Evolutionary conservation across 2,888 invertebrate species (phyloP).

Genomic region (Eupithecia subumbrata): DNA sequence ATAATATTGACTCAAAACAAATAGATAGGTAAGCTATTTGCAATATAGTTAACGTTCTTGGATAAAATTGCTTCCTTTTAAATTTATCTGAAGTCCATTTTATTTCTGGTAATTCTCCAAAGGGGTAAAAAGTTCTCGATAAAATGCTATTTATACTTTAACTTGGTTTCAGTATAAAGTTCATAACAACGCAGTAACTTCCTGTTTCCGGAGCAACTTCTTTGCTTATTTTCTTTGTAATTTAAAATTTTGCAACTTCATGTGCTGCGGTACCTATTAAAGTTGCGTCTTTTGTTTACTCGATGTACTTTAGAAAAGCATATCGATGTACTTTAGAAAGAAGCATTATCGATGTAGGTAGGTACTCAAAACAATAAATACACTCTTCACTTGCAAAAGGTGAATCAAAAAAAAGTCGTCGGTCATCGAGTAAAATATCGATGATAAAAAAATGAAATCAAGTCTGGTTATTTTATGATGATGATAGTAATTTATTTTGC

Average conservation of each 20-base stretch:
- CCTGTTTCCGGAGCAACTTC: slow-evolving; percentile 57
- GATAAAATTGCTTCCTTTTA: not conserved
- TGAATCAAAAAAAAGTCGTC: not conserved
- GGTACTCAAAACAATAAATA: too few relatives aligned
- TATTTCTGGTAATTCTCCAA: slow-evolving; percentile 42
- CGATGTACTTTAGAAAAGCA: slow-evolving; percentile 15
- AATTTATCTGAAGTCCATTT: slow-evolving; percentile 39
- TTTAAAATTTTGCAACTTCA: slow-evolving; percentile 72
- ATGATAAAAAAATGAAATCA: too few relatives aligned
- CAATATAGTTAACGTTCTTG: not conserved
- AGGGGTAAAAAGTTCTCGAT: slow-evolving; percentile 46
- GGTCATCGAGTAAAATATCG: too few relatives aligned
- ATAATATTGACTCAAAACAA: not conserved
- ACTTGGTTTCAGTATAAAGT: slow-evolving; percentile 64
- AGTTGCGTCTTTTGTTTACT: slow-evolving; percentile 50
- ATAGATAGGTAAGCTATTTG: not conserved
- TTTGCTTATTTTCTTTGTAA: slow-evolving; percentile 73
- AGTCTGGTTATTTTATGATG: not conserved
- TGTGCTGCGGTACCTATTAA: slow-evolving; percentile 57
- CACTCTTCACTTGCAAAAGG: not conserved
- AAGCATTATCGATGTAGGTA: too few relatives aligned
- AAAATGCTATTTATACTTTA: slow-evolving; percentile 63
- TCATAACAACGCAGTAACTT: slow-evolving; percentile 70
- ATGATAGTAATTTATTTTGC: not conserved
- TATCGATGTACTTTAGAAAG: not conserved